A percentile compares a stretch with the other conserved stretches of the same genome.
Evolutionary conservation across 1,140 invertebrate genomes (phyloP).

Genomic region (Hesperophylax magnus): DNA sequence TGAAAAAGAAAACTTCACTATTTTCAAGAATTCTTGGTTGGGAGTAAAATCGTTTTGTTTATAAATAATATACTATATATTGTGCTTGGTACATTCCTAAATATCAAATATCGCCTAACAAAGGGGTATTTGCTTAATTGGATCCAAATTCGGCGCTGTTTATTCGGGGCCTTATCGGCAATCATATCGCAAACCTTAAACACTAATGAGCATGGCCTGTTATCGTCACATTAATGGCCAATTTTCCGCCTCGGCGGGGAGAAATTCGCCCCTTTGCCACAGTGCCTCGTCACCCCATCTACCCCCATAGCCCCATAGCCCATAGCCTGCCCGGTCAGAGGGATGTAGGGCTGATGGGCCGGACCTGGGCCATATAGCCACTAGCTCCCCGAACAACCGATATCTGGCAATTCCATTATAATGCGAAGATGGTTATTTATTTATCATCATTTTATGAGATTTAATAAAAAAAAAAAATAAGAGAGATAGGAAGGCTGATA

Average conservation of each 20-base stretch:
- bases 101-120: background rate
- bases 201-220: constrained; percentile 50
- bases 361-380: background rate
- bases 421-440: too few species aligned
- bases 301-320: background rate
- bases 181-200: constrained; percentile 52
- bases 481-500: too few species aligned
- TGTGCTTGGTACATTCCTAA: background rate
- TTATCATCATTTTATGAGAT: too few species aligned
- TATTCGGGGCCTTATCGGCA: constrained; percentile 46
- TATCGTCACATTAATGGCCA: constrained; percentile 53
- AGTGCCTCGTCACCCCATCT: background rate
- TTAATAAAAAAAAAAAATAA: too few species aligned
- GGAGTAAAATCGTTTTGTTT: too few species aligned
- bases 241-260: constrained; percentile 46
- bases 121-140: background rate
- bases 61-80: too few species aligned
- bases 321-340: background rate
- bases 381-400: too few species aligned
- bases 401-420: too few species aligned
- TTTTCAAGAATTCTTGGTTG: too few species aligned
- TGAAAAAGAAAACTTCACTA: too few species aligned
- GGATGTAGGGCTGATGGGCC: background rate
- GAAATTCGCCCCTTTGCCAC: constrained; percentile 15
- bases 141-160: background rate